Evolutionary conservation across 2,888 invertebrate genomes (phyloP).

Genomic region (Rhingia rostrata): DNA sequence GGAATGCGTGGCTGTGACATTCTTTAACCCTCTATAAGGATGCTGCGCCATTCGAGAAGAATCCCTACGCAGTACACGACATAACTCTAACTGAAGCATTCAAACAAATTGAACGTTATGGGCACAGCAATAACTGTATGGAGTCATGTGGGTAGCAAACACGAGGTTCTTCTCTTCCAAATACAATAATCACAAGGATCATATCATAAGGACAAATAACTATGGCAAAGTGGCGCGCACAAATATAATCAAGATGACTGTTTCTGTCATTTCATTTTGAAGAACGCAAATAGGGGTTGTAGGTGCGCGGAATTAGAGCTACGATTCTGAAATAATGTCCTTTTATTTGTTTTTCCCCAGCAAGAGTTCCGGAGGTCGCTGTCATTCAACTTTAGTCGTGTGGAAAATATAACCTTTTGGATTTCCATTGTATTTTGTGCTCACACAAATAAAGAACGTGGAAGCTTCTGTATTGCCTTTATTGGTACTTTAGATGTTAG

Average conservation of each 20-base stretch:
- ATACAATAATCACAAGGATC: slow-evolving; percentile 14
- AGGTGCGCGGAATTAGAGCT: neutral
- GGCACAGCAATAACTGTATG: slow-evolving; percentile 25
- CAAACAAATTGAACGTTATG: slow-evolving; percentile 36
- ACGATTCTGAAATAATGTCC: slow-evolving; percentile 8
- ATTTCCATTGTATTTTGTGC: neutral
- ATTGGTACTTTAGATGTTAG: slow-evolving; percentile 24
- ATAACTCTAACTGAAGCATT: slow-evolving; percentile 21
- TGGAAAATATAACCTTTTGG: slow-evolving; percentile 32
- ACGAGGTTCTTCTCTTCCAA: neutral
- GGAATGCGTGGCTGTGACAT: neutral
- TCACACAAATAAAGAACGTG: slow-evolving; percentile 9
- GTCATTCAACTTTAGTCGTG: slow-evolving; percentile 17
- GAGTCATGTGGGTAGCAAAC: slow-evolving; percentile 35
- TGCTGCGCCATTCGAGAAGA: slow-evolving; percentile 26
- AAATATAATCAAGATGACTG: slow-evolving; percentile 50
- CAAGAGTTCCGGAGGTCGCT: slow-evolving; percentile 9
- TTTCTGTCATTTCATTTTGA: slow-evolving; percentile 46
- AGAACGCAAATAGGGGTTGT: neutral
- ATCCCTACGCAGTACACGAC: neutral
- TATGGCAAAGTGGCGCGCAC: slow-evolving; percentile 6
- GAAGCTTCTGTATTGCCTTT: slow-evolving; percentile 46
- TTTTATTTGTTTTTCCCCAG: neutral
- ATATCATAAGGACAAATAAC: slow-evolving; percentile 34
- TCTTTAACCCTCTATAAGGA: neutral